Evolutionary conservation across 1,140 invertebrate species (phyloP).

Genomic region (Bradysia coprophila): DNA sequence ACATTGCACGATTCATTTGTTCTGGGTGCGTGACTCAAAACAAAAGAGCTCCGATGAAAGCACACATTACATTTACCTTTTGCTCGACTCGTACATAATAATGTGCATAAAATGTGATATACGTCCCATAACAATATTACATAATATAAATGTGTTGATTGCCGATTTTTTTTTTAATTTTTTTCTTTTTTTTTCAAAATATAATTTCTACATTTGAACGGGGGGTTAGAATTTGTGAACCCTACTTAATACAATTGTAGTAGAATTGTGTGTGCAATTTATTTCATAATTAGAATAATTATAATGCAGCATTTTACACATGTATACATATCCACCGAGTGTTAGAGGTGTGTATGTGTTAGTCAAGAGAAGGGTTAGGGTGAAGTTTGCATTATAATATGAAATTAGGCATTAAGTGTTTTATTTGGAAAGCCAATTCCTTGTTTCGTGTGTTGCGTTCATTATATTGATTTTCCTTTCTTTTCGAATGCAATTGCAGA

Average conservation of each 20-base stretch:
- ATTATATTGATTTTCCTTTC: not conserved
- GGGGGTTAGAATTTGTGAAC: too few species aligned
- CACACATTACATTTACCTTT: not conserved
- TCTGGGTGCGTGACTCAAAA: not conserved
- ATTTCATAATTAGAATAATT: not conserved
- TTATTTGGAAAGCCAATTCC: not conserved
- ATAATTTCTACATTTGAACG: too few species aligned
- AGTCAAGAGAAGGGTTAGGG: not conserved
- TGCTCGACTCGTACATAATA: too few species aligned
- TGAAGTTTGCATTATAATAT: not conserved
- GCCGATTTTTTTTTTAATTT: not conserved
- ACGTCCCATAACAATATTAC: too few species aligned
- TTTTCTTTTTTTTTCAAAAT: too few species aligned
- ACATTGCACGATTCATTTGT: not conserved
- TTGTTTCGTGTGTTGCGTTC: not conserved
- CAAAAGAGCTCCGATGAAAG: not conserved
- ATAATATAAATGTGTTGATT: not conserved
- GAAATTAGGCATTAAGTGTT: not conserved
- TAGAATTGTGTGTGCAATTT: not conserved
- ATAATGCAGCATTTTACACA: not conserved
- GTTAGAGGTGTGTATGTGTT: too few species aligned
- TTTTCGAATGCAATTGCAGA: not conserved
- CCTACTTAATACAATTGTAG: too few species aligned
- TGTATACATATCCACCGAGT: too few species aligned
- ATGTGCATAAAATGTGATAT: too few species aligned